Conservation (phyloP, 2,113 vertebrate species). For the Mirounga angustirostris region DNA sequence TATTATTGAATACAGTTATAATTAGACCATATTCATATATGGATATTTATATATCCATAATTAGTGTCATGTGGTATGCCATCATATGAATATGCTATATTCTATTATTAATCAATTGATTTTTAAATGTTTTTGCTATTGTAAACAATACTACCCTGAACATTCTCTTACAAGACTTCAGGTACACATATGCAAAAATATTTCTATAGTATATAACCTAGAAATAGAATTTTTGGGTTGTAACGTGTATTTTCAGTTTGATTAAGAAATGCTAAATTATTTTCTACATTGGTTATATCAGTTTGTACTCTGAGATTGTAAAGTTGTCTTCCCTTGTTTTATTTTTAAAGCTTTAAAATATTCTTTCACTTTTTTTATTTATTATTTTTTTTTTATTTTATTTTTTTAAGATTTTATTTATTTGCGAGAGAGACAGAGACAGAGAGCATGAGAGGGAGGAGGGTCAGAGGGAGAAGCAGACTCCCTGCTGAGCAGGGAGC, state of each 20-base stretch:
- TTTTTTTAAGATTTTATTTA: too few relatives aligned
- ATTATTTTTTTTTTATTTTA: too few relatives aligned
- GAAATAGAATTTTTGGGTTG: not conserved
- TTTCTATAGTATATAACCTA: not conserved
- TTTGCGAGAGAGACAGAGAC: too few relatives aligned
- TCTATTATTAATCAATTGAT: not conserved
- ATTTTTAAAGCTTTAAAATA: conserved; percentile 13
- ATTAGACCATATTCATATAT: not conserved
- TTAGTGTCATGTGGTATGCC: not conserved
- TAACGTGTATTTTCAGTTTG: not conserved
- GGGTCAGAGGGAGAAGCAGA: too few relatives aligned
- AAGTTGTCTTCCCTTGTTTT: not conserved
- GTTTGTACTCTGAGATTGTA: not conserved
- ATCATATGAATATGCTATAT: not conserved
- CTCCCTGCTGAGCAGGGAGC: too few relatives aligned
- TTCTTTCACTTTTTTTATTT: not conserved
- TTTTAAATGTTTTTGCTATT: not conserved
- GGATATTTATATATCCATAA: not conserved
- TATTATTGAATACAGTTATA: not conserved
- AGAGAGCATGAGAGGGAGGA: too few relatives aligned
- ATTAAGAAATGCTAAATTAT: not conserved
- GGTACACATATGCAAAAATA: not conserved
- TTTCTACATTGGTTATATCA: not conserved
- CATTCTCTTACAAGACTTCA: not conserved
- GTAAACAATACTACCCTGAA: not conserved